Evolutionary conservation across 2,113 vertebrate species (phyloP), one percentile per base, ranked within the genome.

Genomic region (Platanista minor): DNA sequence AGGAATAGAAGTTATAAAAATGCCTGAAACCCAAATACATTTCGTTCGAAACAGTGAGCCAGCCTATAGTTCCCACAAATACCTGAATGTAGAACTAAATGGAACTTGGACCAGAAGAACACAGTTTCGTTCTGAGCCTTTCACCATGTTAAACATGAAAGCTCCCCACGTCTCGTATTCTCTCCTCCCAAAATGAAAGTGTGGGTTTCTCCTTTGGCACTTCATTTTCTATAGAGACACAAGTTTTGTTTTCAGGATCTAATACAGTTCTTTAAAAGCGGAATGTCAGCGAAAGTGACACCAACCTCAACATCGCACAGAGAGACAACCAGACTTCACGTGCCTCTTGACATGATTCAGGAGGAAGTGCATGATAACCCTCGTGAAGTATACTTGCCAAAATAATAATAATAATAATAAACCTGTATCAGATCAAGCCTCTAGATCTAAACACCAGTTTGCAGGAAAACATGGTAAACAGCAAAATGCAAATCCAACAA

Each of bases 301-400:
- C 81, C 77, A 54, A 41, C 41, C 8, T 61, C 52, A 69, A 31
- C 41, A 62, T 75, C 1, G 39, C 46, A 91, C 39, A 83, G 46
- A 57, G 61, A 81, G 41, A 91, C 78, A 86, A 64, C 3, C 69
- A 95, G 87, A 66, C 64, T 43, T 46, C 11, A 41, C 20, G 46
- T 52, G 61, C 46, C 71, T 96, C 78, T 83, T 57, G 43, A 88
- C 91, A 61, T 77, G 77, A 97, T 78, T 94, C 86, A 78, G 75
- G 88, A 94, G 66, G 91, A 97, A 23, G 49, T 57, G 18, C 74
- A 86, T 11, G n/a, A 5, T 72, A 72, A 95, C 82, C 43, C 41
- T 82, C 57, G 41, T 49, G 20, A 90, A 74, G 27, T 59, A n/a
- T 3, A 31, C 72, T 88, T 67, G 67, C 62, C 39, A 88, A 84